These are phyloP conservation scores for Achatina immaculata DNA, from an alignment of 1,140 invertebrate genomes.

Conservation along the genomic window DNA sequence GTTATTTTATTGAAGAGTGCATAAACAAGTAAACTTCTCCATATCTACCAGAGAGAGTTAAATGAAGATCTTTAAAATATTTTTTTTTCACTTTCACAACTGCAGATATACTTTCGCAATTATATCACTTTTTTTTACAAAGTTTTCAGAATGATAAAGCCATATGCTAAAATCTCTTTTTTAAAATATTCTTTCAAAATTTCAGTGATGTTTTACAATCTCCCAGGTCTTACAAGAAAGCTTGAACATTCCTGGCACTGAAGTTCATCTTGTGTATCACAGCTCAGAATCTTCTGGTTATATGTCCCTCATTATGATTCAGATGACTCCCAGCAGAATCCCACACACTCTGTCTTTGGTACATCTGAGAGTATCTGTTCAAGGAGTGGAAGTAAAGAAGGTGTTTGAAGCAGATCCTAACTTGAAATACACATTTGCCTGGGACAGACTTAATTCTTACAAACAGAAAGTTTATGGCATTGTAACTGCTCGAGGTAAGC, in stretches of 20 bases:
- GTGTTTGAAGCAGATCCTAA: conserved; percentile 96
- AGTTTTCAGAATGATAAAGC: too few species aligned
- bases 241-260: conserved; percentile 91
- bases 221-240: conserved; percentile 94
- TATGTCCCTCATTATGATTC: conserved; percentile 90
- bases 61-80: too few species aligned
- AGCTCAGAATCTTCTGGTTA: conserved; percentile 93
- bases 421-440: conserved; percentile 93
- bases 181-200: too few species aligned
- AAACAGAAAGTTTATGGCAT: conserved; percentile 89
- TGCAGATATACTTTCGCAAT: too few species aligned
- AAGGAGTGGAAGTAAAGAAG: conserved; percentile 90
- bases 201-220: too few species aligned
- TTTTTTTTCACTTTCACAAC: too few species aligned
- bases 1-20: too few species aligned
- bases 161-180: too few species aligned
- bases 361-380: conserved; percentile 88
- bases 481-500: conserved; percentile 70
- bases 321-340: conserved; percentile 84
- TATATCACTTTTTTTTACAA: too few species aligned
- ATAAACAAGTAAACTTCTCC: too few species aligned
- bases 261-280: conserved; percentile 91
- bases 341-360: conserved; percentile 87
- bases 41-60: too few species aligned
- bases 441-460: conserved; percentile 97